These are phyloP conservation scores for Melierax canorus DNA, from an alignment of 2,113 vertebrate species.

Conservation along the genomic window DNA sequence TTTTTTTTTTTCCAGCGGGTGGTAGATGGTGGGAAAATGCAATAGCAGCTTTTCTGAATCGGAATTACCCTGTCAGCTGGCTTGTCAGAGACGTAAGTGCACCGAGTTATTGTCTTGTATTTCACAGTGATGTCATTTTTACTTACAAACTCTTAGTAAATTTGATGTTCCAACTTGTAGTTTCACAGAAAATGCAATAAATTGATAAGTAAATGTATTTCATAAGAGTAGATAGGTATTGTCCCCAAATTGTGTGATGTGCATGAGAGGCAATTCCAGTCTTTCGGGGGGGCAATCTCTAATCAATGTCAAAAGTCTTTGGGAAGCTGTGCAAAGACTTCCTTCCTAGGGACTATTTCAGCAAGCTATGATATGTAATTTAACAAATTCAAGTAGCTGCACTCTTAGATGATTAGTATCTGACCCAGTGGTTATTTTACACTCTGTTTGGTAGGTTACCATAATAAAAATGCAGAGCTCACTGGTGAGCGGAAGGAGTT, in stretches of 20 bases:
- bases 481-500: neutral
- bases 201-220: neutral
- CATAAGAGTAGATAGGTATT: neutral
- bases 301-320: neutral
- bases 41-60: slow-evolving; percentile 80
- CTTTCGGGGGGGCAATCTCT: neutral
- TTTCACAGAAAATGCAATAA: neutral
- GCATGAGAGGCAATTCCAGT: neutral
- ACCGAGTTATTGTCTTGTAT: rapidly evolving
- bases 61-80: slow-evolving; percentile 86
- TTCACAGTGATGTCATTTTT: neutral
- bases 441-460: rapidly evolving
- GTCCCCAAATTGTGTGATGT: rapidly evolving
- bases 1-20: slow-evolving; percentile 4
- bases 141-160: neutral
- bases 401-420: neutral
- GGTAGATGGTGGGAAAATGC: slow-evolving; percentile 88
- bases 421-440: neutral
- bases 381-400: neutral
- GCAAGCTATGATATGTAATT: neutral
- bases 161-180: neutral
- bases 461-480: neutral
- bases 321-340: neutral
- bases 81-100: slow-evolving; percentile 85
- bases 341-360: neutral